Base-by-base conservation (phyloP, 2,797 vertebrate genomes). In the Hypotaenidia okinawae region DNA sequence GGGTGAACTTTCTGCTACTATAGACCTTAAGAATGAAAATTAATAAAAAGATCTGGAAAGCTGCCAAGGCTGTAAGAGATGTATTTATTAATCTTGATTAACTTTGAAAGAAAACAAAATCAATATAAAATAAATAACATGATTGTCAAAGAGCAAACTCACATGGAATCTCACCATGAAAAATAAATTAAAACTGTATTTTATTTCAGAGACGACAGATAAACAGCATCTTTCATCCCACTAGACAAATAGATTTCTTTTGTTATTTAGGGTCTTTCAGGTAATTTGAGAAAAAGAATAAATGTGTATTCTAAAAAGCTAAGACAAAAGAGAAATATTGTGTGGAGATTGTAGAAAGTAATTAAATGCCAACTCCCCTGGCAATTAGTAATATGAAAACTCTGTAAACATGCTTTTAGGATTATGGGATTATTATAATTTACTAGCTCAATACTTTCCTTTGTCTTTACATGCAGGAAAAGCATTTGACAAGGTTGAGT, bases 351-450 rank as follows among this genome's bases (percentile, higher is more conserved):
- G 2, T 52, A 76, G 32, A 93, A 95, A 93, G 80, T 87, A 96
- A 92, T 95, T 96, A 95, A 95, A 93, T 89, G 55, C 35, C 30
- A 86, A 59, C 24, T 89, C 93, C 49, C 70, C 93, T 89, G 86
- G 55, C 32, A 96, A 87, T 95, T 95, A 95, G 43, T 69, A 95
- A 91, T 84, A 93, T 30, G 59, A 94, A 96, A 94, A 87, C 52
- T 73, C 70, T 93, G 88, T 93, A 95, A 96, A 96, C 95, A 95
- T 94, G 81, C 59, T 90, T 1, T 92, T 74, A 94, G 94, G 94
- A 96, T 97, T 97, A 95, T 92, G 70, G 63, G 92, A 96, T 95
- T 95, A 94, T 94, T 95, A 33, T 74, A 93, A 96, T 96, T 95
- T 92, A 79, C 83, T 94, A 94, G 63, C 74, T 94, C 63, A 93